Conservation (phyloP, 1,140 invertebrate genomes). For the roundworm (Caenorhabditis elegans) region DNA sequence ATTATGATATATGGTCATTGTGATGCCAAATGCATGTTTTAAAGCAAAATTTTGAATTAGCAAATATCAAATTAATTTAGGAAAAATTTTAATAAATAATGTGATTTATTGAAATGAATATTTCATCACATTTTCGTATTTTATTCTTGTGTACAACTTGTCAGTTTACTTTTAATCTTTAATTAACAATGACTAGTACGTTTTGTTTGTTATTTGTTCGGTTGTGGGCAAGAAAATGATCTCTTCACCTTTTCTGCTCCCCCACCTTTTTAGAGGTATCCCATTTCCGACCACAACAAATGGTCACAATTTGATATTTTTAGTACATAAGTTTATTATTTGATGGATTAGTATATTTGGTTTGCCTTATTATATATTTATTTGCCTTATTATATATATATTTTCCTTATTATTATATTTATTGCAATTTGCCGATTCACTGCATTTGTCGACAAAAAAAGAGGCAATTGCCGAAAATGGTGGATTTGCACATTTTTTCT, state of each 20-base stretch:
- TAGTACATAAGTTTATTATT: background rate
- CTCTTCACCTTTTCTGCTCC: background rate
- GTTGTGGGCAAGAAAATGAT: no score
- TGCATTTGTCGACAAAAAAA: no score
- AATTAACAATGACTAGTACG: background rate
- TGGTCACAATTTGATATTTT: background rate
- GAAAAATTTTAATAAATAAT: background rate
- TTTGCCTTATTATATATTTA: background rate
- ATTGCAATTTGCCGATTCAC: no score
- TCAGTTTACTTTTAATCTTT: no score
- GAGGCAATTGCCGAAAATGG: no score
- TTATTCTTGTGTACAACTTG: background rate
- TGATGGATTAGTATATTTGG: background rate
- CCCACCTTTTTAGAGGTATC: background rate
- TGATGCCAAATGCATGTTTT: no score
- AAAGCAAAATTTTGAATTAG: background rate
- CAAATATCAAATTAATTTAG: background rate
- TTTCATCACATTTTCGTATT: background rate
- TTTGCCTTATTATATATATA: no score
- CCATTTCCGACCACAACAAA: background rate
- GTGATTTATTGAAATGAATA: background rate
- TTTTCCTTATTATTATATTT: no score
- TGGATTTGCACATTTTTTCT: no score
- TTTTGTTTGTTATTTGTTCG: background rate
- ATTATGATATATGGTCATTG: no score